A percentile compares a stretch with the other conserved stretches of the same genome.
These are phyloP conservation scores for Epinephelus malabaricus DNA, from an alignment of 2,797 vertebrate genomes.

Conservation along the genomic window DNA sequence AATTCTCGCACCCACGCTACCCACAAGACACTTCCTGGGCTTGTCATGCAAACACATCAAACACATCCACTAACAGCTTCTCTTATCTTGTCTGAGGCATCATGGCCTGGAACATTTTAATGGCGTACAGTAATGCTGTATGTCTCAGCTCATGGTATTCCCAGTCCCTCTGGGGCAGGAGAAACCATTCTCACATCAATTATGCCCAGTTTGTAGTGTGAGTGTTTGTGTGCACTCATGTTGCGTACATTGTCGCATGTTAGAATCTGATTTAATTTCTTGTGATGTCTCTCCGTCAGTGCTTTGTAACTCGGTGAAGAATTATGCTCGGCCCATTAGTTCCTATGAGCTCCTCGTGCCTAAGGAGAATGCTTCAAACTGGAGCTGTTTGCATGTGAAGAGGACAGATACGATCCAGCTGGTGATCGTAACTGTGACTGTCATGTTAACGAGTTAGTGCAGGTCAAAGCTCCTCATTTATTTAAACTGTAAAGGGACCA, in stretches of 20 bases:
- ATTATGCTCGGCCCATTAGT: conserved; percentile 46
- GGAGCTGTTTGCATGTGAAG: conserved; percentile 31
- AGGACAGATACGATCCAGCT: conserved; percentile 11
- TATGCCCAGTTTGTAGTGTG: conserved; percentile 34
- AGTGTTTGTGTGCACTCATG: conserved; percentile 8
- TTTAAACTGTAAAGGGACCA: conserved; percentile 1
- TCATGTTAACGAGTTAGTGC: background rate
- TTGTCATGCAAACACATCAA: conserved; percentile 23
- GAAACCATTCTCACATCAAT: conserved; percentile 31
- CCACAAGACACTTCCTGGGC: background rate
- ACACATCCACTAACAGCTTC: conserved; percentile 32
- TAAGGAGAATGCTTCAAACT: conserved; percentile 13
- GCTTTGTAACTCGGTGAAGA: conserved; percentile 3
- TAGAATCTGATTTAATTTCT: conserved; percentile 36
- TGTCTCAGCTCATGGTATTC: conserved; percentile 22
- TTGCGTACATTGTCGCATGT: conserved; percentile 9
- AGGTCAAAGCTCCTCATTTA: conserved; percentile 2
- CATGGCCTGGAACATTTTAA: conserved; percentile 23
- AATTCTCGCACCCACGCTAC: background rate
- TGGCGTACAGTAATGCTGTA: conserved; percentile 39
- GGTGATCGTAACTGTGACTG: conserved; percentile 1
- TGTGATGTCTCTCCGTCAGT: conserved; percentile 16
- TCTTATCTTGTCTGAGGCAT: conserved; percentile 38
- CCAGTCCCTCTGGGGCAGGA: conserved; percentile 17
- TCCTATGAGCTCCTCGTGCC: conserved; percentile 11